phyloP scores from a whole-genome alignment of 2,888 invertebrate species.

The Hedychridium roseum region DNA sequence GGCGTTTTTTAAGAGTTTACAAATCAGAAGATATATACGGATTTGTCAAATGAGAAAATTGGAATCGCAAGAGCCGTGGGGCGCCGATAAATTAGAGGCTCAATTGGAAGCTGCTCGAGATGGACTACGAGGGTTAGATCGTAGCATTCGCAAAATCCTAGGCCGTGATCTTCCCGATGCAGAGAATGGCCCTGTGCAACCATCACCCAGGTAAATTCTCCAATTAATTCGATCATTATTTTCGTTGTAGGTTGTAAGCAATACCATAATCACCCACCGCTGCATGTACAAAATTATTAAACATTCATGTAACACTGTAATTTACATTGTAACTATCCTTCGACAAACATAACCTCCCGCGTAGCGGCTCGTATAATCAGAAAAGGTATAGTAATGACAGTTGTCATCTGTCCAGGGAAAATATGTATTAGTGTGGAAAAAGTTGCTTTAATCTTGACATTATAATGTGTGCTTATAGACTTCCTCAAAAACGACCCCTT shows the following conservation, averaged over 20 bases:
- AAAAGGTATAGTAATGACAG: no score
- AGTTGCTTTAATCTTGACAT: conserved; percentile 12
- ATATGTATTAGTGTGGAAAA: no score
- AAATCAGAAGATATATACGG: conserved; percentile 6
- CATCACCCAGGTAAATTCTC: conserved; percentile 26
- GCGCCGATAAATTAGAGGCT: conserved; percentile 57
- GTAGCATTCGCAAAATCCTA: conserved; percentile 59
- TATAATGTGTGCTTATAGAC: conserved; percentile 30
- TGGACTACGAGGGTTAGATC: conserved; percentile 57
- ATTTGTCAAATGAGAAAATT: conserved; percentile 50
- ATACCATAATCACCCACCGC: no score
- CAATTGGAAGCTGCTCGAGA: conserved; percentile 59
- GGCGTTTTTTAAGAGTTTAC: conserved; percentile 17
- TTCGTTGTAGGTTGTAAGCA: no score
- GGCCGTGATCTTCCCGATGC: conserved; percentile 61
- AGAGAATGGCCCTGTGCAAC: conserved; percentile 54
- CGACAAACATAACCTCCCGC: no score
- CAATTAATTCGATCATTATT: no score
- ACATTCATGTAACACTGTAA: no score
- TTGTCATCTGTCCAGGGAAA: no score
- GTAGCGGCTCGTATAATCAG: no score
- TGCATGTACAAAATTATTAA: no score
- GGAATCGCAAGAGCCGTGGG: conserved; percentile 55
- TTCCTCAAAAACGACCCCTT: conserved; percentile 52
- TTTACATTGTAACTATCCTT: no score